Conservation (phyloP, 2,888 invertebrate species). For the Endotricha flammealis region DNA sequence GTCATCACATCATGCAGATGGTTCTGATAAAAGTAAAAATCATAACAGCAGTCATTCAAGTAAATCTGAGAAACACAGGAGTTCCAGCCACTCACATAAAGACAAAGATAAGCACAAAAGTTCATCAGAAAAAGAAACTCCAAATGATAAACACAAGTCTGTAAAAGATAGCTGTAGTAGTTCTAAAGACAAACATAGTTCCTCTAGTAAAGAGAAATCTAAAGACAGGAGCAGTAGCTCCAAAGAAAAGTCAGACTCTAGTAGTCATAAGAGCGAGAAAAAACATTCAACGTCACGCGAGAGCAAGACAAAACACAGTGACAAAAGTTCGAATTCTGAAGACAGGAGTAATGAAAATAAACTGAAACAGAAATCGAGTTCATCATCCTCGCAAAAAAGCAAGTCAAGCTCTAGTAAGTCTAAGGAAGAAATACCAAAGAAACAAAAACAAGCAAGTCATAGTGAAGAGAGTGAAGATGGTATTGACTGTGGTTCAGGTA, state of each 20-base stretch:
- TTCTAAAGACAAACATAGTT: slow-evolving; percentile 58
- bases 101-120: slow-evolving; percentile 36
- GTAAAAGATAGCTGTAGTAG: slow-evolving; percentile 47
- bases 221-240: slow-evolving; percentile 55
- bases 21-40: slow-evolving; percentile 38
- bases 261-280: slow-evolving; percentile 52
- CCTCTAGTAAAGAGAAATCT: slow-evolving; percentile 55
- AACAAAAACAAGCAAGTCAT: slow-evolving; percentile 41
- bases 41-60: slow-evolving; percentile 25
- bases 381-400: slow-evolving; percentile 47
- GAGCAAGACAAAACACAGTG: slow-evolving; percentile 39
- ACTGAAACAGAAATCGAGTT: slow-evolving; percentile 53
- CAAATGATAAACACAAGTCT: slow-evolving; percentile 42
- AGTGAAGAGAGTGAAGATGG: slow-evolving; percentile 75
- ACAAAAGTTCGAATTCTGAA: slow-evolving; percentile 37
- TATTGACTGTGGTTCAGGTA: slow-evolving; percentile 84
- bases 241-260: slow-evolving; percentile 49
- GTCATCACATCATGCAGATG: slow-evolving; percentile 35
- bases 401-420: slow-evolving; percentile 51
- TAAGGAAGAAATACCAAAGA: slow-evolving; percentile 67
- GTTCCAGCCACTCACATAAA: slow-evolving; percentile 29
- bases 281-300: slow-evolving; percentile 50
- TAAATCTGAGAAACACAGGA: slow-evolving; percentile 26
- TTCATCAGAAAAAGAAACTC: slow-evolving; percentile 40
- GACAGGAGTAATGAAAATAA: slow-evolving; percentile 50